phyloP scores from a whole-genome alignment of 2,113 vertebrate species.

The Callorhinus ursinus region DNA sequence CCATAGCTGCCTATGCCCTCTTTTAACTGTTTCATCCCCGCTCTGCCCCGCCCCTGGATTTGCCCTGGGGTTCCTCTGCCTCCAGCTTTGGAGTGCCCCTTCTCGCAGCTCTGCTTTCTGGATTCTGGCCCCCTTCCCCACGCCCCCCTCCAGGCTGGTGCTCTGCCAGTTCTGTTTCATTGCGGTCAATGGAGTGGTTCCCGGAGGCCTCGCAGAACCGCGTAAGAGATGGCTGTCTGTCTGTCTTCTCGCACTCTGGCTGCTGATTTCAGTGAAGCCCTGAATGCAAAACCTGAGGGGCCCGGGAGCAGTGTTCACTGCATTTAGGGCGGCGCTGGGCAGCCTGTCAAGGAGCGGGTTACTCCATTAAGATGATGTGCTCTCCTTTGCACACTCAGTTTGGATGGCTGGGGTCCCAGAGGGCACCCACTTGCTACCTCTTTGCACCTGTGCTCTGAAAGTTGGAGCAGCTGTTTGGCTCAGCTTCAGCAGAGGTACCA shows the following conservation, averaged over 20 bases:
- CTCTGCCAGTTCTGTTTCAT: background rate
- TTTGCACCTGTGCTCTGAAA: background rate
- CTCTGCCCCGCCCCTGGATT: background rate
- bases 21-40: rapidly evolving
- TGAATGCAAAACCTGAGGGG: background rate
- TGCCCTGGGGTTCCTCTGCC: background rate
- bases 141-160: background rate
- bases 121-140: background rate
- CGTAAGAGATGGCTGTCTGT: background rate
- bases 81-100: background rate
- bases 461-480: background rate
- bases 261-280: background rate
- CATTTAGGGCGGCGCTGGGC: too few relatives aligned
- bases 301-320: background rate
- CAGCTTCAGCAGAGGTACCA: background rate
- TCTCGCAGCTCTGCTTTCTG: background rate
- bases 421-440: background rate
- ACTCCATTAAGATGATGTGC: background rate
- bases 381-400: background rate
- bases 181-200: background rate
- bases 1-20: background rate
- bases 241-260: background rate
- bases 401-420: background rate
- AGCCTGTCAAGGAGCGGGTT: background rate
- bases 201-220: background rate